Evolutionary conservation across 1,140 invertebrate species (phyloP).

Genomic region (Dolichoris vasculosae): DNA sequence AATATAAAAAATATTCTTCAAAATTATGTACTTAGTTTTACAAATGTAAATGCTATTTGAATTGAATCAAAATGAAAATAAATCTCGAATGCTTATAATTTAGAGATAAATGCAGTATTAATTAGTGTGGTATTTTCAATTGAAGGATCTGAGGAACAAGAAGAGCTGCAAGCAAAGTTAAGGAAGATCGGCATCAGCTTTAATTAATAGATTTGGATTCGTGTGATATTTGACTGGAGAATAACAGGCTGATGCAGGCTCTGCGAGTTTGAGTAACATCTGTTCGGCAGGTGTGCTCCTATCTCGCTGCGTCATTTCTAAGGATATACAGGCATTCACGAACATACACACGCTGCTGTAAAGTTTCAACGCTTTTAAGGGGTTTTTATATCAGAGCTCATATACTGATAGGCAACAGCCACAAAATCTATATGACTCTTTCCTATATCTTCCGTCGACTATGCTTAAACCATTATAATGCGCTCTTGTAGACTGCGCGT

Average conservation of each 20-base stretch:
- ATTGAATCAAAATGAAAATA: too few relatives aligned
- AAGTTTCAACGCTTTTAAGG: not conserved
- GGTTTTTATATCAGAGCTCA: constrained; percentile 23
- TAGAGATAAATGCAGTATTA: too few relatives aligned
- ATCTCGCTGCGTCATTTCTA: not conserved
- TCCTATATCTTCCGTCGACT: not conserved
- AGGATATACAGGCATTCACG: not conserved
- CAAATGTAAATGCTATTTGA: too few relatives aligned
- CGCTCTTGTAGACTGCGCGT: too few relatives aligned
- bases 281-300: constrained; percentile 41
- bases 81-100: too few relatives aligned
- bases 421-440: constrained; percentile 15
- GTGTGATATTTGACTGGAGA: not conserved
- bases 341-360: not conserved
- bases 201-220: not conserved
- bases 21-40: too few relatives aligned
- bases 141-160: too few relatives aligned
- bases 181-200: not conserved
- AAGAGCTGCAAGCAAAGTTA: too few relatives aligned
- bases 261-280: constrained; percentile 24
- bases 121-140: too few relatives aligned
- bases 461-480: not conserved
- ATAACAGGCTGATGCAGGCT: not conserved
- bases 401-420: not conserved
- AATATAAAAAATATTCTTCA: too few relatives aligned